Conservation (phyloP, 2,888 invertebrate species). For the Sericinus montela region DNA sequence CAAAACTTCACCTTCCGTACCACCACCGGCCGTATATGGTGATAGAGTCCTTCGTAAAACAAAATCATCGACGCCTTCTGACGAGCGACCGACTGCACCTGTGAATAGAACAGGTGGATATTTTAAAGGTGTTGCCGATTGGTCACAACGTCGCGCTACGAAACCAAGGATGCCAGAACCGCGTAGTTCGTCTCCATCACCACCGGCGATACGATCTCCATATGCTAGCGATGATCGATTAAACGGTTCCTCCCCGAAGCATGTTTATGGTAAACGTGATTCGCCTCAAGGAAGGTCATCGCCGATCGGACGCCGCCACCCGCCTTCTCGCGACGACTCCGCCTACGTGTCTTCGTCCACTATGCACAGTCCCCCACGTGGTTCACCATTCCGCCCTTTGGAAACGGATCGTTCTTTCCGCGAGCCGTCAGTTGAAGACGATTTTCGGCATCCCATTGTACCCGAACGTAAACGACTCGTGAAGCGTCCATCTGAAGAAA, state of each 20-base stretch:
- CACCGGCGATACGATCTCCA: constrained; percentile 63
- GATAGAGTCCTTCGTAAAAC: constrained; percentile 72
- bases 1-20: constrained; percentile 58
- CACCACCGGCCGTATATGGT: constrained; percentile 65
- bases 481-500: constrained; percentile 73
- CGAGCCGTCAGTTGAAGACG: constrained; percentile 73
- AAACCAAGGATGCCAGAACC: constrained; percentile 75
- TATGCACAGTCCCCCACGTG: constrained; percentile 77
- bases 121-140: constrained; percentile 88
- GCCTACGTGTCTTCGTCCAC: constrained; percentile 78
- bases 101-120: constrained; percentile 75
- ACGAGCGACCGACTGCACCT: constrained; percentile 64
- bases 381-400: constrained; percentile 69
- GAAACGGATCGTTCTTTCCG: constrained; percentile 68
- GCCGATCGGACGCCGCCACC: constrained; percentile 64
- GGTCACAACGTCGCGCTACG: constrained; percentile 83
- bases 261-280: constrained; percentile 64
- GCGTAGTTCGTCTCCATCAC: constrained; percentile 66
- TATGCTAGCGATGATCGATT: constrained; percentile 62
- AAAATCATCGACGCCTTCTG: constrained; percentile 75
- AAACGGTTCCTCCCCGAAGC: constrained; percentile 62
- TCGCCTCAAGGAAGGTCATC: constrained; percentile 65
- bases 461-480: constrained; percentile 82
- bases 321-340: constrained; percentile 77
- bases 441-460: constrained; percentile 79